Conservation (phyloP, 1,140 invertebrate genomes). For the Listronotus bonariensis region DNA sequence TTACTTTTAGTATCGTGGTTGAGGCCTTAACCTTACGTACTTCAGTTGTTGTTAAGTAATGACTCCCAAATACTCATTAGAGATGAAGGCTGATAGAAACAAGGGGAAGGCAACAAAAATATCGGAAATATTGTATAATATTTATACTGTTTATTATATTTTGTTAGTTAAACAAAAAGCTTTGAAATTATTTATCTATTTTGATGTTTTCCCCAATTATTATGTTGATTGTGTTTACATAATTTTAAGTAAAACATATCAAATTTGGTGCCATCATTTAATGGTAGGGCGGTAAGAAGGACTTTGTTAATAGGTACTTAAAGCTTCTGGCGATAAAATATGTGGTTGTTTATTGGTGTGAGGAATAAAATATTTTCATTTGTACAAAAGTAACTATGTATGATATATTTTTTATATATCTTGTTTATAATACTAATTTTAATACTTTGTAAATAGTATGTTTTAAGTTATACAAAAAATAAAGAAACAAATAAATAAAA, state of each 20-base stretch:
- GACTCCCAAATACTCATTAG: slow-evolving; percentile 50
- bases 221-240: slow-evolving; percentile 40
- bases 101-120: slow-evolving; percentile 32
- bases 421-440: too few relatives aligned
- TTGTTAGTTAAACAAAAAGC: slow-evolving; percentile 25
- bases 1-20: too few relatives aligned
- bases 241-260: slow-evolving; percentile 46
- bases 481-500: too few relatives aligned
- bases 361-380: too few relatives aligned
- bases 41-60: slow-evolving; percentile 7
- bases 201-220: slow-evolving; percentile 24
- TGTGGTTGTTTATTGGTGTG: too few relatives aligned
- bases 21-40: not conserved
- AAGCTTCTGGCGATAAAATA: slow-evolving; percentile 18
- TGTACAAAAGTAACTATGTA: too few relatives aligned
- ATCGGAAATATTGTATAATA: slow-evolving; percentile 47
- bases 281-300: slow-evolving; percentile 15
- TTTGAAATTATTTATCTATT: slow-evolving; percentile 29
- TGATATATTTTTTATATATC: too few relatives aligned
- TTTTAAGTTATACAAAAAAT: too few relatives aligned
- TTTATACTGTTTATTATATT: slow-evolving; percentile 46
- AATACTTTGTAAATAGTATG: too few relatives aligned
- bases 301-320: slow-evolving; percentile 39
- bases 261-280: slow-evolving; percentile 48
- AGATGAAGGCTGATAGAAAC: slow-evolving; percentile 51